phyloP scores from a whole-genome alignment of 2,888 invertebrate genomes.

The Tryphoninae sp. region DNA sequence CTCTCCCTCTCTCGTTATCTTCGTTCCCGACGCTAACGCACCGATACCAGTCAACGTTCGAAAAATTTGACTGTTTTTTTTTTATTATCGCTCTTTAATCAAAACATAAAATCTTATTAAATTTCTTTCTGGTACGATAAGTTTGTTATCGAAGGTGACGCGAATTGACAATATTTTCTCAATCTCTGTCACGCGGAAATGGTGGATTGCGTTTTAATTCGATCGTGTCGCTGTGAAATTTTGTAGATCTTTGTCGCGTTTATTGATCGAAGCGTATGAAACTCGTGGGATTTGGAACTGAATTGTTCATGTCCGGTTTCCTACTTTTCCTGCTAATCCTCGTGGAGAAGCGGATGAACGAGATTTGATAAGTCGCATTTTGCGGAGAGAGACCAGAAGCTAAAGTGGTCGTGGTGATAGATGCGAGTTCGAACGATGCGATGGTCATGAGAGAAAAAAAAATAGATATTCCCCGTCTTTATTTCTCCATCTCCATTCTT shows the following conservation, averaged over 20 bases:
- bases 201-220: too few species aligned
- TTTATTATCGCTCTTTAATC: neutral
- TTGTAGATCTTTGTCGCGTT: too few species aligned
- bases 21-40: slow-evolving; percentile 21
- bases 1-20: neutral
- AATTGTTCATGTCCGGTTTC: neutral
- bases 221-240: too few species aligned
- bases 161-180: neutral
- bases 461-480: neutral
- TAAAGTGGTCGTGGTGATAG: slow-evolving; percentile 52
- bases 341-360: slow-evolving; percentile 53
- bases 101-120: neutral
- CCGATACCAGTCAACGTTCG: slow-evolving; percentile 31
- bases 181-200: too few species aligned
- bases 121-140: slow-evolving; percentile 1
- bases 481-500: slow-evolving; percentile 22
- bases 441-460: slow-evolving; percentile 22
- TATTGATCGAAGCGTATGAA: too few species aligned
- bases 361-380: slow-evolving; percentile 66
- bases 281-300: too few species aligned
- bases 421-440: slow-evolving; percentile 62
- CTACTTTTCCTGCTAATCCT: slow-evolving; percentile 42
- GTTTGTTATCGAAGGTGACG: neutral
- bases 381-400: slow-evolving; percentile 54
- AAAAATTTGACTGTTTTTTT: neutral